phyloP scores from a whole-genome alignment of 2,113 vertebrate species.

The Chaenogobius annularis region DNA sequence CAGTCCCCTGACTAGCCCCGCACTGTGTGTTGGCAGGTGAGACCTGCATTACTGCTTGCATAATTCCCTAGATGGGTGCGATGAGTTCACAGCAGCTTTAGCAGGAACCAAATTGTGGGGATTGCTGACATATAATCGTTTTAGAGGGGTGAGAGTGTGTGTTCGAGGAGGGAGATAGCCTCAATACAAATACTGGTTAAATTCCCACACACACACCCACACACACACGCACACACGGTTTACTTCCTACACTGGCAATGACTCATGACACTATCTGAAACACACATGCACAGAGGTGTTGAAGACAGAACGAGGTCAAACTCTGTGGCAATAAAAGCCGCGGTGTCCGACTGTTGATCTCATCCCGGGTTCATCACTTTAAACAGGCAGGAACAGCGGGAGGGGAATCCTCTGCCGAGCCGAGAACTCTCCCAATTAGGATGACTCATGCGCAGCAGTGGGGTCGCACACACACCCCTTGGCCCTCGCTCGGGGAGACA shows the following conservation, averaged over 20 bases:
- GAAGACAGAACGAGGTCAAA: constrained; percentile 78
- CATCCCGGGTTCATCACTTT: constrained; percentile 71
- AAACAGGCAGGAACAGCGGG: constrained; percentile 72
- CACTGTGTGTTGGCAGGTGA: constrained; percentile 70
- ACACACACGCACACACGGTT: background rate
- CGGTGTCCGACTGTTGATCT: constrained; percentile 65
- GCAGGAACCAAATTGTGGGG: constrained; percentile 72
- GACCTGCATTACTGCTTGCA: constrained; percentile 71
- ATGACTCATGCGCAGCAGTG: constrained; percentile 69
- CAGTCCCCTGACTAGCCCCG: constrained; percentile 59
- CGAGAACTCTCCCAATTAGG: constrained; percentile 69
- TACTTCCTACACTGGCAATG: constrained; percentile 19
- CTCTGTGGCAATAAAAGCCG: constrained; percentile 59
- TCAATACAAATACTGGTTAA: constrained; percentile 43
- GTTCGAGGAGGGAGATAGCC: constrained; percentile 21
- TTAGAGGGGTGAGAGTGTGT: constrained; percentile 59
- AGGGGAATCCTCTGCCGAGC: constrained; percentile 53
- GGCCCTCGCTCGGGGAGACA: constrained; percentile 42
- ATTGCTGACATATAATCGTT: constrained; percentile 81
- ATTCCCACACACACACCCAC: constrained; percentile 27
- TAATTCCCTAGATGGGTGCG: constrained; percentile 79
- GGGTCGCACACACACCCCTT: constrained; percentile 37
- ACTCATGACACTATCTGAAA: constrained; percentile 9
- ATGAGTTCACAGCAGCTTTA: constrained; percentile 79
- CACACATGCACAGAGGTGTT: constrained; percentile 56